Evolutionary conservation across 2,888 invertebrate species (phyloP).

Genomic region (Antheraea assamensis): DNA sequence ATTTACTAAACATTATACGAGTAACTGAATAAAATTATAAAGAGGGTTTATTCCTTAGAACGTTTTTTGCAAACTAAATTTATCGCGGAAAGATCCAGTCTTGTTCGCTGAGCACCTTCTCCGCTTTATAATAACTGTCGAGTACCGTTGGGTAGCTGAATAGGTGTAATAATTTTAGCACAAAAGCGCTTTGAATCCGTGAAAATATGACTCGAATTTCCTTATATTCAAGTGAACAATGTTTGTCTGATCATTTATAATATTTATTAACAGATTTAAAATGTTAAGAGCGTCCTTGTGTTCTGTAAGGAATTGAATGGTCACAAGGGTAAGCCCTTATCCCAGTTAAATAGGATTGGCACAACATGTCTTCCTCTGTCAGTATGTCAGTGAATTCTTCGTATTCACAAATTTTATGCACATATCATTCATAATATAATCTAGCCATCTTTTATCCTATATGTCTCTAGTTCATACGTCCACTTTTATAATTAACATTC

Average conservation of each 20-base stretch:
- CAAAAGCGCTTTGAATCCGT: constrained; percentile 18
- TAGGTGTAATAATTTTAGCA: constrained; percentile 17
- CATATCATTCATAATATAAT: too few species aligned
- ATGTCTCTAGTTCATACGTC: too few species aligned
- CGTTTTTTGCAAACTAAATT: constrained; percentile 14
- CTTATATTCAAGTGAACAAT: constrained; percentile 11
- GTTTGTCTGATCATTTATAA: constrained; percentile 1
- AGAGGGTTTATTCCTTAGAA: constrained; percentile 7
- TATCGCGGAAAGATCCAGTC: constrained; percentile 7
- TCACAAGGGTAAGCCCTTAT: too few species aligned
- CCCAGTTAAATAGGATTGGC: too few species aligned
- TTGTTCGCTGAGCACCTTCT: constrained; percentile 12
- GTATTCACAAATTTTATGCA: too few species aligned
- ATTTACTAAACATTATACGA: too few species aligned
- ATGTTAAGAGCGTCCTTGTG: not conserved
- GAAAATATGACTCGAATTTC: constrained; percentile 14
- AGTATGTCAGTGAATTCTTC: too few species aligned
- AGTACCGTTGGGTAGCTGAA: constrained; percentile 11
- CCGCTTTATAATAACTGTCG: constrained; percentile 13
- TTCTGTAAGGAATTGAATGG: not conserved
- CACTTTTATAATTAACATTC: too few species aligned
- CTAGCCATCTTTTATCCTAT: too few species aligned
- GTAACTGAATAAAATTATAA: constrained; percentile 4
- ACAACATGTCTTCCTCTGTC: too few species aligned
- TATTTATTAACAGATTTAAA: not conserved